Percentiles rank a stretch among this genome's conserved stretches.
These are phyloP conservation scores for Numenius phaeopus DNA, from an alignment of 2,797 vertebrate species.

Conservation along the genomic window DNA sequence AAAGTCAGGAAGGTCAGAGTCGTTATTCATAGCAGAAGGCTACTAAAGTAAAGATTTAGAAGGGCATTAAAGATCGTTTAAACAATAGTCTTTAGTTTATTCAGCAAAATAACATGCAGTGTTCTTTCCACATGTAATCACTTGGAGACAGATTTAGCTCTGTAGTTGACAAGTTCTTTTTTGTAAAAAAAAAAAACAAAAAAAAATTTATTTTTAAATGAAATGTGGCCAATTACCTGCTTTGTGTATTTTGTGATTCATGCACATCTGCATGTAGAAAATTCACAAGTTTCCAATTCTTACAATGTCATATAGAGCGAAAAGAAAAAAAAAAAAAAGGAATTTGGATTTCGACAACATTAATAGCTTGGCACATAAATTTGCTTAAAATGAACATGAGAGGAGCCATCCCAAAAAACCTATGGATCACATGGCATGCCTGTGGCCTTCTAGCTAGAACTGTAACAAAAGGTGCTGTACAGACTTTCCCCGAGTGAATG, in stretches of 20 bases:
- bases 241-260: not conserved
- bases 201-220: not conserved
- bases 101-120: not conserved
- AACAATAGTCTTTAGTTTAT: slow-evolving; percentile 9
- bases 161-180: not conserved
- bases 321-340: accelerated
- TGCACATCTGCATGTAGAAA: not conserved
- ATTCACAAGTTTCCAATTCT: not conserved
- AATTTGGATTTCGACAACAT: not conserved
- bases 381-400: not conserved
- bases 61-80: slow-evolving; percentile 10
- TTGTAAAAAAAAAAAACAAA: not conserved
- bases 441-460: not conserved
- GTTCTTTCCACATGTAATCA: not conserved
- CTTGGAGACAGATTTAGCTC: not conserved
- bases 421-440: not conserved
- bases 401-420: not conserved
- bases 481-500: not conserved
- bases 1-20: slow-evolving; percentile 25
- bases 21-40: not conserved
- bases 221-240: not conserved
- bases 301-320: accelerated
- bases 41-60: slow-evolving; percentile 31
- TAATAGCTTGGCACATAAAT: not conserved
- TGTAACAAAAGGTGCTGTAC: not conserved